These are phyloP conservation scores for Rhagoletis zephyria DNA, from an alignment of 1,140 invertebrate species.

Conservation along the genomic window DNA sequence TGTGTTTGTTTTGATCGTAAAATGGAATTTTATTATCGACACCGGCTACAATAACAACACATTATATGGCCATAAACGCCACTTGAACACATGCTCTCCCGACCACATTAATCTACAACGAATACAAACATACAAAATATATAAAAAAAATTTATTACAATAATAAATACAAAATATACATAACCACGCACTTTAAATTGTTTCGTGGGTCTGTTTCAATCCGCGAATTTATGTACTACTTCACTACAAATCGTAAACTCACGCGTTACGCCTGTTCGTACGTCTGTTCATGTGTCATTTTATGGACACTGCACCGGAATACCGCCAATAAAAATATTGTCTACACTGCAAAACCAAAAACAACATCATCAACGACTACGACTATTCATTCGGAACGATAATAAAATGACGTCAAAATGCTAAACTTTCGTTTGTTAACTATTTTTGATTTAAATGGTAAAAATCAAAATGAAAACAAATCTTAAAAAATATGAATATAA, in stretches of 20 bases:
- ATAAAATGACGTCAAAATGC: conserved; percentile 27
- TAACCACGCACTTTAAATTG: conserved; percentile 1
- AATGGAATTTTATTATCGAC: conserved; percentile 72
- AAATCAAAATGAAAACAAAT: neutral
- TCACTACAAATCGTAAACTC: conserved; percentile 51
- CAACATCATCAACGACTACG: neutral
- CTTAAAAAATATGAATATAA: conserved; percentile 15
- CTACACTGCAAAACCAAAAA: conserved; percentile 23
- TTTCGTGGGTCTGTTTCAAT: neutral
- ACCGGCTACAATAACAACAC: conserved; percentile 67
- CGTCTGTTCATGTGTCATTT: conserved; percentile 11
- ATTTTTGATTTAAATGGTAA: conserved; percentile 16
- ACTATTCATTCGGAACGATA: neutral
- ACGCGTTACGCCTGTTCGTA: neutral
- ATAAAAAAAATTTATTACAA: neutral
- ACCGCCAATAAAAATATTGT: conserved; percentile 49
- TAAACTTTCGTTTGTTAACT: neutral
- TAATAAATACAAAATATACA: conserved; percentile 33
- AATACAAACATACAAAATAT: conserved; percentile 43
- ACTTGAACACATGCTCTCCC: neutral
- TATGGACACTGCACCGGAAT: conserved; percentile 29
- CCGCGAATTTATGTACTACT: neutral
- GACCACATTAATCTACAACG: conserved; percentile 39
- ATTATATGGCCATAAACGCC: conserved; percentile 1
- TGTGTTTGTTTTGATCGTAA: conserved; percentile 74